Conservation (phyloP, 2,888 invertebrate genomes). For the Nasonovia ribisnigri region DNA sequence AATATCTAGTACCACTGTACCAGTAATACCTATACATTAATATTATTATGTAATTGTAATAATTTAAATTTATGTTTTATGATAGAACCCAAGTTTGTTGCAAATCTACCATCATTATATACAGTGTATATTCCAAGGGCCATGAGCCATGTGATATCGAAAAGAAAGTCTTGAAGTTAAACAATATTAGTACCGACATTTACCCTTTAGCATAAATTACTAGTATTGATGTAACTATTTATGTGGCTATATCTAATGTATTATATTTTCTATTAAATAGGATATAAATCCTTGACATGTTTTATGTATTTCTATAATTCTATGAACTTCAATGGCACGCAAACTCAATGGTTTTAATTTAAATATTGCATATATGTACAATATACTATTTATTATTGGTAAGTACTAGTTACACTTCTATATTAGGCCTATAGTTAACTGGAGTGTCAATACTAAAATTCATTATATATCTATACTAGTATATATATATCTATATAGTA, state of each 20-base stretch:
- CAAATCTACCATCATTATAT: not conserved
- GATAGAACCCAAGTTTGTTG: not conserved
- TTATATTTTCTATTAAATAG: not conserved
- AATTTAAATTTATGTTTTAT: not conserved
- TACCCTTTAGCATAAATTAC: constrained; percentile 13
- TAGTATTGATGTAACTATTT: not conserved
- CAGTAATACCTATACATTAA: not conserved
- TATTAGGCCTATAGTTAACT: not conserved
- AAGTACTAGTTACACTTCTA: not conserved
- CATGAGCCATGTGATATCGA: not conserved
- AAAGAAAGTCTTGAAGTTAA: constrained; percentile 3
- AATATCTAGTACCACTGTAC: not conserved
- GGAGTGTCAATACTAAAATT: not conserved
- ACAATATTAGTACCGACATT: not conserved
- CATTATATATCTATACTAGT: not conserved
- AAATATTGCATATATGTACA: constrained; percentile 10
- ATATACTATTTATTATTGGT: not conserved
- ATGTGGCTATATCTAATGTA: not conserved
- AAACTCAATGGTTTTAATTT: constrained; percentile 17
- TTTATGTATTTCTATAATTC: not conserved
- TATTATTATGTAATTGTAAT: not conserved
- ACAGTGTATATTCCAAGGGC: not conserved
- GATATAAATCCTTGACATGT: constrained; percentile 4
- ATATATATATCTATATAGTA: not conserved
- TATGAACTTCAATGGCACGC: not conserved